Evolutionary conservation across 2,797 vertebrate species (phyloP), one percentile per base, ranked within the genome.

Genomic region (Smutsia gigantea): DNA sequence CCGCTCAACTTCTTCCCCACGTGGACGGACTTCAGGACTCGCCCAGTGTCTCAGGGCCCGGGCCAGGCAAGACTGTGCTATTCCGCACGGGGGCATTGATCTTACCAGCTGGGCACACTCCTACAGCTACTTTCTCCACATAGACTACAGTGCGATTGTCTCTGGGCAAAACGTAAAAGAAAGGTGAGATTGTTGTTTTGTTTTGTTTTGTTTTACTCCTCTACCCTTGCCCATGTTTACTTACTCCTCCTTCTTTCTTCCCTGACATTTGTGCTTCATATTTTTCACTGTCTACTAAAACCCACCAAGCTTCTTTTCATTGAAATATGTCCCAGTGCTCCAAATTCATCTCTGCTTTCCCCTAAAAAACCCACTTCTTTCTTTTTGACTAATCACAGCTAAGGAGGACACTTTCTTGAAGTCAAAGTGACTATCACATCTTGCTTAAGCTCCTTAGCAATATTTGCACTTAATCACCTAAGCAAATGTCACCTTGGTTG

Each of bases 401-500:
- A 29, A 34, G 29, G 78, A 72, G 25, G 42, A 85, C n/a, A 27
- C 2, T 53, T 64, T 27, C 9, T 74, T 37, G 17, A 25, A 49
- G 11, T 46, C 46, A 31, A 25, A 55, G 46, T 37, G 79, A 21
- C 42, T 23, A 19, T 2, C 14, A 5, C 34, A 25, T 42, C n/a
- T 46, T 18, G 11, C 2, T 57, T 25, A 51, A 82, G 25, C n/a
- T 39, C 77, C 46, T 7, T 34, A 39, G 37, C 37, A 46, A 37
- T 10, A 17, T 18, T 49, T 57, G 46, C 0, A 29, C 11, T 39
- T 59, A 37, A 12, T 4, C 42, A 37, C 49, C 15, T 42, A 17
- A 27, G 11, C 0, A 4, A n/a, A 46, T 19, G 34, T 15, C 1
- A 0, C 59, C 7, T 10, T 66, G 39, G 13, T 51, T 57, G n/a